These are phyloP conservation scores for Pangasius mekongensis DNA, from an alignment of 2,797 vertebrate genomes.

Conservation along the genomic window DNA sequence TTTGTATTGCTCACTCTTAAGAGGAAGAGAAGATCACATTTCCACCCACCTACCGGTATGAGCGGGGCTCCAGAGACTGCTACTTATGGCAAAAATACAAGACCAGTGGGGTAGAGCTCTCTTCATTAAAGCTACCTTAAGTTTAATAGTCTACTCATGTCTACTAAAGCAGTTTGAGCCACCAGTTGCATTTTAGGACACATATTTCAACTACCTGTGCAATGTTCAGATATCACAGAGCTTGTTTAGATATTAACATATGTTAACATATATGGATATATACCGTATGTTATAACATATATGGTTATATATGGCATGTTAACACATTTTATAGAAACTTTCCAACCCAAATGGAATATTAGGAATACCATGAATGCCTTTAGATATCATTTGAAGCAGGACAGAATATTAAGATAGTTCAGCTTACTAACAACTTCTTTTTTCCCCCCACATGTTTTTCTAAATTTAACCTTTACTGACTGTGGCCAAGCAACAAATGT, in stretches of 20 bases:
- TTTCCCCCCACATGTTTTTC: background rate
- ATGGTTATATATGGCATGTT: background rate
- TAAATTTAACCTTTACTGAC: background rate
- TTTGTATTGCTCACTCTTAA: conserved; percentile 64
- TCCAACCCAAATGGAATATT: background rate
- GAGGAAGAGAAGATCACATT: conserved; percentile 85
- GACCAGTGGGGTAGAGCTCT: conserved; percentile 77
- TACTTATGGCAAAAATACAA: conserved; percentile 87
- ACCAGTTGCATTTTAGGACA: background rate
- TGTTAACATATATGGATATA: background rate
- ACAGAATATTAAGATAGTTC: background rate
- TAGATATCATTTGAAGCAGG: background rate
- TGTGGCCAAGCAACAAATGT: background rate
- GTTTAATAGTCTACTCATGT: background rate
- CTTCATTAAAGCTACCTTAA: background rate
- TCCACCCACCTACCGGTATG: conserved; percentile 86
- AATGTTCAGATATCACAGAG: background rate
- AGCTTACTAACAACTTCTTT: background rate
- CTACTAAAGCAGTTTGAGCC: background rate
- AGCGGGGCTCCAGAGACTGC: conserved; percentile 81
- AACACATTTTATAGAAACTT: background rate
- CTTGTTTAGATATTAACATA: background rate
- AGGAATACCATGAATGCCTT: background rate
- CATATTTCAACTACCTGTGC: background rate
- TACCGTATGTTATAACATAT: background rate